phyloP scores from a whole-genome alignment of 2,113 vertebrate genomes.

The Grantiella picta region DNA sequence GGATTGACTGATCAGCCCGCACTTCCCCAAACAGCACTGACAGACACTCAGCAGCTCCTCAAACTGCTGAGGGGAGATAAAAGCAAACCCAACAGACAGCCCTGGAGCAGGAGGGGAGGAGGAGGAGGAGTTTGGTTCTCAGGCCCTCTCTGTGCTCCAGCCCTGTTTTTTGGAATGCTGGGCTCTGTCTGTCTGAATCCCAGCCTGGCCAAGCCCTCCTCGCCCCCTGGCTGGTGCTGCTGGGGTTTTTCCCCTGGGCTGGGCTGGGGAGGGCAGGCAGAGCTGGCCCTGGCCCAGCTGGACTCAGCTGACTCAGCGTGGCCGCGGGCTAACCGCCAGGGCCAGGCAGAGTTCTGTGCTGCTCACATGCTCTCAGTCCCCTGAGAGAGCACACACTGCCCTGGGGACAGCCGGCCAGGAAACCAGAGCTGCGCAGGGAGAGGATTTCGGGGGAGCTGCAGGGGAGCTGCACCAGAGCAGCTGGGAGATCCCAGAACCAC shows the following conservation, averaged over 20 bases:
- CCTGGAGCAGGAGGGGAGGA: not conserved
- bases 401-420: not conserved
- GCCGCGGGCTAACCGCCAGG: not conserved
- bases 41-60: not conserved
- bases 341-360: fast-evolving
- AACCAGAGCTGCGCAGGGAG: not conserved
- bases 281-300: not conserved
- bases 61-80: slow-evolving; percentile 14
- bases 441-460: not conserved
- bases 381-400: not conserved
- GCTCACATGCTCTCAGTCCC: not conserved
- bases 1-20: not conserved
- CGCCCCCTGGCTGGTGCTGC: fast-evolving
- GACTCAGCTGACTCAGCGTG: slow-evolving; percentile 11
- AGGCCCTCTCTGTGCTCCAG: not conserved
- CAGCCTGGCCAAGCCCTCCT: not conserved
- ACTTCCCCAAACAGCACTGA: not conserved
- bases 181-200: not conserved
- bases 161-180: not conserved
- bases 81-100: not conserved
- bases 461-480: not conserved
- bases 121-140: not conserved
- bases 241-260: not conserved
- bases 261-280: not conserved
- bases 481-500: not conserved